Evolutionary conservation across 2,113 vertebrate species (phyloP).

Genomic region (Monopterus albus): DNA sequence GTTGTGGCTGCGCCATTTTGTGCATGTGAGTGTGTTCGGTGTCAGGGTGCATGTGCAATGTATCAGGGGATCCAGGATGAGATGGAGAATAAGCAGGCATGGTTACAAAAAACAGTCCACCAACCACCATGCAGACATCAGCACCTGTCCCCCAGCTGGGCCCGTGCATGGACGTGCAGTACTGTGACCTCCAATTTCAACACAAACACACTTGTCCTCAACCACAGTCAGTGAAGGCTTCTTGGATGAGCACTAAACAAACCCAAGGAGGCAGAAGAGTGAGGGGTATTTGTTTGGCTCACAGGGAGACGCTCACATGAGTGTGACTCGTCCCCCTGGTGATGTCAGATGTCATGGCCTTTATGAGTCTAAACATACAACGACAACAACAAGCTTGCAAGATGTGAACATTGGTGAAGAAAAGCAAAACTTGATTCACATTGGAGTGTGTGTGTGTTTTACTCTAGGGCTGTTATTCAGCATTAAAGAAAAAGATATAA

Average conservation of each 20-base stretch:
- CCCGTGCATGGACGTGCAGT: constrained; percentile 43
- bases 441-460: too few relatives aligned
- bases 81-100: too few relatives aligned
- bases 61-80: constrained; percentile 68
- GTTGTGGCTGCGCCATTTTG: constrained; percentile 33
- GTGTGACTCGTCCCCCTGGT: not conserved
- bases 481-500: too few relatives aligned
- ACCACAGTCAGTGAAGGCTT: not conserved
- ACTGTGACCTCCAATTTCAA: constrained; percentile 38
- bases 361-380: constrained; percentile 38
- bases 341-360: constrained; percentile 43
- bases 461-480: too few relatives aligned
- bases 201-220: constrained; percentile 20
- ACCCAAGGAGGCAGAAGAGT: constrained; percentile 10
- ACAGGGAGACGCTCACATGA: constrained; percentile 1
- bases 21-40: constrained; percentile 8
- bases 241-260: constrained; percentile 15
- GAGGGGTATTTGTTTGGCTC: constrained; percentile 21
- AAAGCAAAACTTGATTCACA: not conserved
- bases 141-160: constrained; percentile 25
- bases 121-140: constrained; percentile 46
- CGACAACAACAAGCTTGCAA: constrained; percentile 21
- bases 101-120: constrained; percentile 23
- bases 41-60: constrained; percentile 61
- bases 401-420: constrained; percentile 1